Base-by-base conservation (phyloP, 2,888 invertebrate genomes). In the Trichopria drosophilae region DNA sequence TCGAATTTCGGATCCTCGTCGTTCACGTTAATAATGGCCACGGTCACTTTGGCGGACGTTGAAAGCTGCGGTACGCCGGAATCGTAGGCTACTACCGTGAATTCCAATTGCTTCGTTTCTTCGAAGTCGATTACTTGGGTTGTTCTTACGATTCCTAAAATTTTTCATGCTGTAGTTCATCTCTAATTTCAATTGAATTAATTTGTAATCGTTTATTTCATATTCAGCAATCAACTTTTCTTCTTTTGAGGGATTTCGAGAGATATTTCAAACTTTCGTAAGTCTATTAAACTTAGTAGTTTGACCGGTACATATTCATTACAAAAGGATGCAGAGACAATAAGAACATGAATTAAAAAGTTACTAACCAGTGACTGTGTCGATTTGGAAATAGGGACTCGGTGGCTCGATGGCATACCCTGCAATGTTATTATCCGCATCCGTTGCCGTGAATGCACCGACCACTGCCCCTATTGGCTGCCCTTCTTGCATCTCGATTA, bases 1-100 rank as follows among this genome's bases (percentile, higher is more conserved):
- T 83, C 80, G 72, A 95, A 95, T 37, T 80, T 79, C 0, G 95
- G 95, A 67, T 87, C 86, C 68, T 92, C 90, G 65, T 95, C 94
- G 64, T 96, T 95, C 0, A 90, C 82, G 69, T 95, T 94, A 23
- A 84, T 78, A 2, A 96, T 80, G 37, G 84, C 83, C 0, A 95
- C 89, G 5, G 81, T 80, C 1, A 96, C 84, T 5, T 84, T 81
- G 0, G 93, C 93, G 0, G 86, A 81, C 0, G 91, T 81, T 3
- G 90, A 87, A 36, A 90, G 78, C 64, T 88, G 87, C 0, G 95
- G 95, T 1, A 90, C 84, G 2, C 95, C 95, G 0, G 88, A 87
- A 75, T 96, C 96, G 61, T 83, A 88, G 0, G 91, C 94, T 2
- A 86, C 79, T 0, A 92, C 85, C 0, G 85, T 86, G 69, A 95